Percentiles rank a stretch among this genome's conserved stretches.
Conservation (phyloP, 1,140 invertebrate genomes). For the Atta cephalotes region DNA sequence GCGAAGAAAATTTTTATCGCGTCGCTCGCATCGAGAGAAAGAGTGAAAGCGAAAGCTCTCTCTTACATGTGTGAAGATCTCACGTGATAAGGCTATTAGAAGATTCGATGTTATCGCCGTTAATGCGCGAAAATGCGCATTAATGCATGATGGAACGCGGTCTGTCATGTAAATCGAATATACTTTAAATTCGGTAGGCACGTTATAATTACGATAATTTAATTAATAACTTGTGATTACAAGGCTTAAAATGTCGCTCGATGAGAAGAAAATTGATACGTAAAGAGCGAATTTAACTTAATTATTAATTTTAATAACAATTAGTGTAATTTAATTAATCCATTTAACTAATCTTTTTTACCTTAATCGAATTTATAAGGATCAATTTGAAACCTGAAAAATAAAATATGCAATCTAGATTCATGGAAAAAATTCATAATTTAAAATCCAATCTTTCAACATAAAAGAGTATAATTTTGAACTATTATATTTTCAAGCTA, state of each 20-base stretch:
- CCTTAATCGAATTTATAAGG: neutral
- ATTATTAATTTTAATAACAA: neutral
- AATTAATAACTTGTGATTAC: constrained; percentile 26
- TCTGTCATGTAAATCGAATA: constrained; percentile 30
- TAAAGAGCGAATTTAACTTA: neutral
- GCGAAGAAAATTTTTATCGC: constrained; percentile 59
- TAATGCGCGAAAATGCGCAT: constrained; percentile 49
- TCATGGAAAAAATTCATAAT: neutral
- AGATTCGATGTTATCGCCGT: constrained; percentile 52
- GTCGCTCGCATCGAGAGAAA: constrained; percentile 25
- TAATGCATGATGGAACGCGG: neutral
- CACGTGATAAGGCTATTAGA: constrained; percentile 31
- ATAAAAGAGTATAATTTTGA: neutral
- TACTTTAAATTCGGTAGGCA: neutral
- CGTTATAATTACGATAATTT: constrained; percentile 24
- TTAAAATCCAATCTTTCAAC: neutral
- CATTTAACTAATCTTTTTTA: neutral
- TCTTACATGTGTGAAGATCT: neutral
- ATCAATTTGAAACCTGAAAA: neutral
- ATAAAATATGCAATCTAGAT: neutral
- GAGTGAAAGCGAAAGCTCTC: neutral
- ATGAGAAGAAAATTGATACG: neutral
- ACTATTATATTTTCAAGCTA: neutral
- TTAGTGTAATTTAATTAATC: constrained; percentile 12
- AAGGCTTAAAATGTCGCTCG: constrained; percentile 11